A percentile compares a stretch with the other conserved stretches of the same genome.
Evolutionary conservation across 2,797 vertebrate species (phyloP).

Genomic region (Lateolabrax maculatus): DNA sequence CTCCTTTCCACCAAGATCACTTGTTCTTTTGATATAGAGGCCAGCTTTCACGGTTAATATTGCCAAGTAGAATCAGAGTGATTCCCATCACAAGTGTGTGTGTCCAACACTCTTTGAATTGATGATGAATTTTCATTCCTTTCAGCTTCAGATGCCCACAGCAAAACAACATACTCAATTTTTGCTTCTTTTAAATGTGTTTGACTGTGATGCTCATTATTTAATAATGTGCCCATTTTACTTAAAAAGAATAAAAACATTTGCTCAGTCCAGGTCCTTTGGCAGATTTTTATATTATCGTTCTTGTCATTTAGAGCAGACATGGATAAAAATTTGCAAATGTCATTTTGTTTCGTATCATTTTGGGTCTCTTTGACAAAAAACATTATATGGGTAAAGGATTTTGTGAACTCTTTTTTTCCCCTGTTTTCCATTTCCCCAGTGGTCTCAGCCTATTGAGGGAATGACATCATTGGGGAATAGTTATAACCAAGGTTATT

Average conservation of each 20-base stretch:
- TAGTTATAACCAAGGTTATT: slow-evolving; percentile 53
- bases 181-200: slow-evolving; percentile 17
- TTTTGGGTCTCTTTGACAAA: too few species aligned
- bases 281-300: background rate
- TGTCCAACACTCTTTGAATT: slow-evolving; percentile 31
- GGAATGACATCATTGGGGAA: slow-evolving; percentile 35
- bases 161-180: slow-evolving; percentile 9
- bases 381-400: slow-evolving; percentile 14
- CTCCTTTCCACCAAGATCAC: slow-evolving; percentile 33
- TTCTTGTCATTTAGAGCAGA: slow-evolving; percentile 31
- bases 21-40: slow-evolving; percentile 56
- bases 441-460: background rate
- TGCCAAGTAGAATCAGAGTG: slow-evolving; percentile 32
- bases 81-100: slow-evolving; percentile 47
- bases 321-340: background rate
- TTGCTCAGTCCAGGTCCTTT: slow-evolving; percentile 8
- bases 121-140: slow-evolving; percentile 47
- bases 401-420: slow-evolving; percentile 24
- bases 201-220: slow-evolving; percentile 13
- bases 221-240: slow-evolving; percentile 18
- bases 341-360: background rate
- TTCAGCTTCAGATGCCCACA: slow-evolving; percentile 31
- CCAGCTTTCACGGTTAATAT: slow-evolving; percentile 30
- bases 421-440: slow-evolving; percentile 7
- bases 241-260: slow-evolving; percentile 11